Conservation (phyloP, 2,113 vertebrate species). For the Candoia aspera region DNA sequence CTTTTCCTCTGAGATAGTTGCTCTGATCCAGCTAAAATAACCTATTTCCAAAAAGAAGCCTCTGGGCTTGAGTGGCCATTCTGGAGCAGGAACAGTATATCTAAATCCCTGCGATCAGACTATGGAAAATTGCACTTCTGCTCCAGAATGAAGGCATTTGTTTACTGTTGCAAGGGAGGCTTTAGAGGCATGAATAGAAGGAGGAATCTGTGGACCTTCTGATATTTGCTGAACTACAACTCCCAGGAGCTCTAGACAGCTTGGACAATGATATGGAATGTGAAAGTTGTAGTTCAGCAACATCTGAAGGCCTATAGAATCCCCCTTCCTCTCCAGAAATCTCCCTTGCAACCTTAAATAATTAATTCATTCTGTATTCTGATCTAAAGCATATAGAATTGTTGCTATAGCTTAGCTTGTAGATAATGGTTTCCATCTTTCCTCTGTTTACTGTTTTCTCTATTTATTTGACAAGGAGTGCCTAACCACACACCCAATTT, state of each 20-base stretch:
- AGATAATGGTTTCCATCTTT: background rate
- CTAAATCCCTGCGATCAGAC: background rate
- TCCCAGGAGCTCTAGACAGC: too few relatives aligned
- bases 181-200: background rate
- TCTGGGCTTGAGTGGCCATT: background rate
- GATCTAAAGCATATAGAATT: background rate
- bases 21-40: background rate
- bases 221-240: too few relatives aligned
- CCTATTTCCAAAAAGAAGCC: background rate
- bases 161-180: background rate
- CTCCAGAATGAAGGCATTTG: background rate
- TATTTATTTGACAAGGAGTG: background rate
- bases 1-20: constrained; percentile 20
- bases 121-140: background rate
- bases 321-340: background rate
- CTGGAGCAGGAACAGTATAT: background rate
- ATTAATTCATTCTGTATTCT: background rate
- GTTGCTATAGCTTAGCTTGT: background rate
- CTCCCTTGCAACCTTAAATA: background rate
- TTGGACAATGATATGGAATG: too few relatives aligned
- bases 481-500: background rate
- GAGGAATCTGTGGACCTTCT: too few relatives aligned
- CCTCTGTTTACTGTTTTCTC: background rate
- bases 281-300: too few relatives aligned
- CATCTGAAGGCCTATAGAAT: background rate